Conservation (phyloP, 2,113 vertebrate species). For the Monarcha castaneiventris region DNA sequence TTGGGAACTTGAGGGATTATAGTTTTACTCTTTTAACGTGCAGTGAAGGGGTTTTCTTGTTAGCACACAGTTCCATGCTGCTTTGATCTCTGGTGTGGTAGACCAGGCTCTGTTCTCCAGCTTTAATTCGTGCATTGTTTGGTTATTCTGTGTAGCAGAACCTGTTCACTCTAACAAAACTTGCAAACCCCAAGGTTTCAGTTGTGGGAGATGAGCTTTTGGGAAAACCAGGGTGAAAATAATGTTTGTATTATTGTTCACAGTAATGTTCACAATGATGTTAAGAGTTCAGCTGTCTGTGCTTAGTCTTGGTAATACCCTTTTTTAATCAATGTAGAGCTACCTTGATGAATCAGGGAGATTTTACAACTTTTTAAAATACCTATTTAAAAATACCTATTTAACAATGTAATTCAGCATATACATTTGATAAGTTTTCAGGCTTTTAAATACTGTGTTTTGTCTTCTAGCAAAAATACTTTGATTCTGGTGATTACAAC, state of each 20-base stretch:
- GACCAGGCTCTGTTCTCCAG: neutral
- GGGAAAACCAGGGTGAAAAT: neutral
- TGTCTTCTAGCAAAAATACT: conserved; percentile 93
- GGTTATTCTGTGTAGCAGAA: neutral
- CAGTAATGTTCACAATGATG: neutral
- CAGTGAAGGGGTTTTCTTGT: neutral
- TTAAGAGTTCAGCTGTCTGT: neutral
- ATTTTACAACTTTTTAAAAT: neutral
- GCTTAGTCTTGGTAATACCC: neutral
- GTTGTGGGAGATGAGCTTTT: neutral
- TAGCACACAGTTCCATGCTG: neutral
- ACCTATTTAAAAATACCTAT: neutral
- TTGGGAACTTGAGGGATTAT: neutral
- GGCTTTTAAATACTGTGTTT: neutral
- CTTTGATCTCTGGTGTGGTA: neutral
- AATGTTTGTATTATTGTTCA: neutral
- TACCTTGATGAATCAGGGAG: neutral
- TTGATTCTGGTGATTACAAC: conserved; percentile 99
- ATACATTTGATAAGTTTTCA: neutral
- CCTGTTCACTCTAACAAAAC: neutral
- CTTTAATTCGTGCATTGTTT: neutral
- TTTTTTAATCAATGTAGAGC: neutral
- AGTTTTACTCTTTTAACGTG: neutral
- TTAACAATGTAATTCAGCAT: neutral
- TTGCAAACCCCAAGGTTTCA: neutral